phyloP scores from a whole-genome alignment of 2,113 vertebrate genomes.

The Poeciliopsis turrubarensis region DNA sequence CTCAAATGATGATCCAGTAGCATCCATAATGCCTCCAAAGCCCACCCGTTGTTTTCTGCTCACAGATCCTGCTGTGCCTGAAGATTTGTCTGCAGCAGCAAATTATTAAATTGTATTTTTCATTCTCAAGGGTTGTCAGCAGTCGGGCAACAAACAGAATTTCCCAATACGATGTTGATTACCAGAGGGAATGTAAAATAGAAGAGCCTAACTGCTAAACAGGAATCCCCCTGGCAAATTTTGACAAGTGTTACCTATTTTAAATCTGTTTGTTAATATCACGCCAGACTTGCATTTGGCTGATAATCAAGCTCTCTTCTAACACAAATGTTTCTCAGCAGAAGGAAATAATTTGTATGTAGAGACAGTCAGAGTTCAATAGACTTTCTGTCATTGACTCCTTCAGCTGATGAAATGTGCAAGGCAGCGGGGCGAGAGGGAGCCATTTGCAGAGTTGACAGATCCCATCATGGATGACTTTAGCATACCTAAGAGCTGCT shows the following conservation, averaged over 20 bases:
- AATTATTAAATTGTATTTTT: conserved; percentile 70
- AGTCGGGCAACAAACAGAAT: conserved; percentile 66
- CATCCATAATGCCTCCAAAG: conserved; percentile 61
- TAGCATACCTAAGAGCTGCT: conserved; percentile 76
- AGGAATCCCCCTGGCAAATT: conserved; percentile 27
- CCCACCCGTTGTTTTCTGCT: conserved; percentile 65
- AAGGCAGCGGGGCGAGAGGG: conserved; percentile 62
- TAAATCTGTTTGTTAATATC: conserved; percentile 32
- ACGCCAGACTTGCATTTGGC: conserved; percentile 29
- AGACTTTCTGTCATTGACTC: conserved; percentile 70
- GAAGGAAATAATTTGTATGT: conserved; percentile 66
- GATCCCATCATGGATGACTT: conserved; percentile 79
- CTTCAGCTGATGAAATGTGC: conserved; percentile 70
- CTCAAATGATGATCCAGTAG: conserved; percentile 67
- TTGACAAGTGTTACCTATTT: conserved; percentile 13
- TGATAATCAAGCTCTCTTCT: conserved; percentile 40
- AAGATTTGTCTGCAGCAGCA: conserved; percentile 63
- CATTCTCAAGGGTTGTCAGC: conserved; percentile 59
- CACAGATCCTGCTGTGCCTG: conserved; percentile 64
- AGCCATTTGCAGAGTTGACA: conserved; percentile 76
- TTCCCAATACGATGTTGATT: conserved; percentile 66
- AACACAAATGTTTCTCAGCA: conserved; percentile 50
- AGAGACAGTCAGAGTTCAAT: conserved; percentile 73
- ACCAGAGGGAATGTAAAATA: conserved; percentile 48
- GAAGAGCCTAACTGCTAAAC: conserved; percentile 35